These are phyloP conservation scores for Scomber colias DNA, from an alignment of 2,113 vertebrate genomes.

Conservation along the genomic window DNA sequence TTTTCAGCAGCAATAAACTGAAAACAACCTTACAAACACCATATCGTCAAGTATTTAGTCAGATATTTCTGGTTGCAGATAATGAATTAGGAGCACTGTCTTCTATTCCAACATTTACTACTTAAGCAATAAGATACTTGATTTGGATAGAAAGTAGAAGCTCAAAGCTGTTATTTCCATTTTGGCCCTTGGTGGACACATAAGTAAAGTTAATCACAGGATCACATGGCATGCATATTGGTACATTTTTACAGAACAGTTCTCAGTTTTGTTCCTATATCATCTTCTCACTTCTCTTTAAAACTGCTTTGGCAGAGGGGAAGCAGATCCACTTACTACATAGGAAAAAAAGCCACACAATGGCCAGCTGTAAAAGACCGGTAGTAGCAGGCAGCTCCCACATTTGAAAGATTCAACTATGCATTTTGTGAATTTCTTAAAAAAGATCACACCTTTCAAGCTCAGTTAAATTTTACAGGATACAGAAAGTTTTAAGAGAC, in stretches of 20 bases:
- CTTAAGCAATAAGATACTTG: too few species aligned
- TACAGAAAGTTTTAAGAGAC: background rate
- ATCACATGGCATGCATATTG: background rate
- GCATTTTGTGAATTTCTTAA: background rate
- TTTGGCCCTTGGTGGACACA: too few species aligned
- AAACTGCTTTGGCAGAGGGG: background rate
- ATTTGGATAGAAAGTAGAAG: background rate
- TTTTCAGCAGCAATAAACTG: too few species aligned
- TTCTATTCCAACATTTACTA: background rate
- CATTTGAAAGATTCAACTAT: background rate
- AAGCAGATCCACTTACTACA: background rate
- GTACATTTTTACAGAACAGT: background rate
- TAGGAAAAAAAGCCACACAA: background rate
- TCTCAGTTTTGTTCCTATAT: background rate
- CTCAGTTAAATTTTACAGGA: background rate
- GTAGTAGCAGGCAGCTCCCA: background rate
- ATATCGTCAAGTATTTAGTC: too few species aligned
- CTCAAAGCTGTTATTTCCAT: too few species aligned
- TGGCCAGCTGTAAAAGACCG: background rate
- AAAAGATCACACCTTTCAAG: background rate
- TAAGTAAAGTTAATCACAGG: too few species aligned
- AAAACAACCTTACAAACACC: too few species aligned
- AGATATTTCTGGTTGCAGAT: background rate
- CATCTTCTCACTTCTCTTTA: slow-evolving; percentile 21
- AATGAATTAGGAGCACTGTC: background rate